A percentile compares a stretch with the other conserved stretches of the same genome.
These are phyloP conservation scores for Cephus sareptanus DNA, from an alignment of 2,888 invertebrate species.

Conservation along the genomic window DNA sequence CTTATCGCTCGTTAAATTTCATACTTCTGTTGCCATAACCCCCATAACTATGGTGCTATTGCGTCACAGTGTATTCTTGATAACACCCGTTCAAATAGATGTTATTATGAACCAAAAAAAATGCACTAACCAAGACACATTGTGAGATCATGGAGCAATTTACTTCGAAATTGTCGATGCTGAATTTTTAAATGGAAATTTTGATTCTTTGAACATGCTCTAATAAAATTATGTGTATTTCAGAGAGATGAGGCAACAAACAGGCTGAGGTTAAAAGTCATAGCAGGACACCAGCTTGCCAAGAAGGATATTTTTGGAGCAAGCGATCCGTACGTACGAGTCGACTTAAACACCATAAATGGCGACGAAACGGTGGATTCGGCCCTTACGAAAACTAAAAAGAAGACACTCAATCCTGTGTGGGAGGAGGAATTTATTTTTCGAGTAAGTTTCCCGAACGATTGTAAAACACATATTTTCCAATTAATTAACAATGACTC, in stretches of 20 bases:
- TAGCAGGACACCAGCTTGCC: slow-evolving; percentile 90
- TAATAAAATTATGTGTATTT: slow-evolving; percentile 34
- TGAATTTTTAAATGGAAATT: background rate
- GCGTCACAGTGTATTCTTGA: background rate
- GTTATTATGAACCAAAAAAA: background rate
- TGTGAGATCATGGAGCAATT: background rate
- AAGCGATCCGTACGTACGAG: slow-evolving; percentile 96
- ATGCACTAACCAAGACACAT: background rate
- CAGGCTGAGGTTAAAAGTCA: slow-evolving; percentile 85
- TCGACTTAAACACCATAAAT: slow-evolving; percentile 87
- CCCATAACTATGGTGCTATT: background rate
- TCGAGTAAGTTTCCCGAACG: slow-evolving; percentile 74
- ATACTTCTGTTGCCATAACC: background rate
- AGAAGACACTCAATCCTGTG: slow-evolving; percentile 95
- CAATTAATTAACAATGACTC: background rate
- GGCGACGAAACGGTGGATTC: slow-evolving; percentile 91
- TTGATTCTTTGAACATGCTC: background rate
- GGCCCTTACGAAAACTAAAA: slow-evolving; percentile 95
- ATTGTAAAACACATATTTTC: background rate
- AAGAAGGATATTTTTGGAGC: slow-evolving; percentile 99
- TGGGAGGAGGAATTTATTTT: slow-evolving; percentile 99
- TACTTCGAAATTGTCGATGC: background rate
- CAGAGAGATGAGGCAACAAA: slow-evolving; percentile 85
- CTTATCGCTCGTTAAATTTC: background rate
- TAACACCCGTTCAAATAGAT: background rate